Percentiles rank a stretch among this genome's conserved stretches.
These are phyloP conservation scores for Trogon surrucura DNA, from an alignment of 2,113 vertebrate genomes.

Conservation along the genomic window DNA sequence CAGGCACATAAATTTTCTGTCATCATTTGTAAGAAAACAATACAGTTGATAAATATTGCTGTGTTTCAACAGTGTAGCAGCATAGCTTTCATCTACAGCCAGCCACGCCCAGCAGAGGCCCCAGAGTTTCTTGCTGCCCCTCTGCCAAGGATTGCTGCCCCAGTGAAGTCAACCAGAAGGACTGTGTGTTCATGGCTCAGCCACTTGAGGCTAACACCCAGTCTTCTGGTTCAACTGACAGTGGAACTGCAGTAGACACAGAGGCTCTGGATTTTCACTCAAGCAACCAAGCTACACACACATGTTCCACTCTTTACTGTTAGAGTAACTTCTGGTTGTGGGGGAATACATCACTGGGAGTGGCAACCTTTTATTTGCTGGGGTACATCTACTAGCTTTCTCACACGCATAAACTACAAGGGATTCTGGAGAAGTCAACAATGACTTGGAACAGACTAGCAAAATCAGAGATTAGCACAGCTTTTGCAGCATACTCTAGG, in stretches of 20 bases:
- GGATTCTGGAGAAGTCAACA: not conserved
- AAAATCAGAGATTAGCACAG: not conserved
- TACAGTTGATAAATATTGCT: not conserved
- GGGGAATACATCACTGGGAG: not conserved
- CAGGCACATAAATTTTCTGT: not conserved
- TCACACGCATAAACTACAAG: not conserved
- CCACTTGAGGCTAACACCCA: not conserved
- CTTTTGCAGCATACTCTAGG: not conserved
- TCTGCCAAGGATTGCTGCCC: not conserved
- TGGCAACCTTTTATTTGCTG: not conserved
- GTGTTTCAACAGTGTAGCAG: not conserved
- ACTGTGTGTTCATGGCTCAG: not conserved
- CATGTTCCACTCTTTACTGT: not conserved
- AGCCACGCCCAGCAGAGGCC: not conserved
- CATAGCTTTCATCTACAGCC: not conserved
- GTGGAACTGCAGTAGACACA: not conserved
- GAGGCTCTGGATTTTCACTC: not conserved
- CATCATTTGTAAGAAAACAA: not conserved
- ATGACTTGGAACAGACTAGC: not conserved
- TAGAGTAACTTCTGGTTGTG: not conserved
- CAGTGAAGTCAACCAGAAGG: not conserved
- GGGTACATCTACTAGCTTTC: not conserved
- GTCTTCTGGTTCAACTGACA: not conserved
- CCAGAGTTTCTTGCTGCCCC: fast-evolving
- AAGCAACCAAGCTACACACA: not conserved